Conservation (phyloP, 1,140 invertebrate species). For the Nebria ingens region DNA sequence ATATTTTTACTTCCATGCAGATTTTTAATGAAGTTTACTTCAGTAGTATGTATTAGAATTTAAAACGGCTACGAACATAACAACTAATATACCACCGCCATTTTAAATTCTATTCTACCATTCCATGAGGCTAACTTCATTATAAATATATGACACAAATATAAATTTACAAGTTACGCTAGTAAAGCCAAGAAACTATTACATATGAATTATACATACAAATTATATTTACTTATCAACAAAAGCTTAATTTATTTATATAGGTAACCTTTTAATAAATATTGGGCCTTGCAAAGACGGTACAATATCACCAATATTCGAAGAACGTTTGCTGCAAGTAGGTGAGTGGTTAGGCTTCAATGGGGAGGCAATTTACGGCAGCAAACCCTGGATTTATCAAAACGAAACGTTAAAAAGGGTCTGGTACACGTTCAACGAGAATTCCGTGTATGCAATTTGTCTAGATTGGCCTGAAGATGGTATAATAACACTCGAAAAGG, state of each 20-base stretch:
- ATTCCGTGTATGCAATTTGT: conserved; percentile 51
- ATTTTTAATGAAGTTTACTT: neutral
- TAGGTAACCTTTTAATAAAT: conserved; percentile 79
- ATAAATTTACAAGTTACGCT: neutral
- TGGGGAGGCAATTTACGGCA: conserved; percentile 82
- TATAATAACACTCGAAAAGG: conserved; percentile 38
- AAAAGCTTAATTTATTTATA: conserved; percentile 19
- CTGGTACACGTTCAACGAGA: conserved; percentile 57
- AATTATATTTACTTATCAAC: conserved; percentile 9
- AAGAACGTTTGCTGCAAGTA: conserved; percentile 68
- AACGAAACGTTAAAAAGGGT: conserved; percentile 72
- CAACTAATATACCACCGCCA: too few relatives aligned
- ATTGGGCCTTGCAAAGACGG: conserved; percentile 87
- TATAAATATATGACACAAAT: too few relatives aligned
- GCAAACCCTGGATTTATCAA: conserved; percentile 64
- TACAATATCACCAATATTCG: conserved; percentile 76
- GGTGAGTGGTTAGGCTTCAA: conserved; percentile 74
- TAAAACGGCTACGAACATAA: too few relatives aligned
- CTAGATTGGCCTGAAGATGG: conserved; percentile 54
- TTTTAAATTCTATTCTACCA: too few relatives aligned
- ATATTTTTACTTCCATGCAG: neutral
- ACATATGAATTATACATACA: conserved; percentile 8
- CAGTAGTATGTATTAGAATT: too few relatives aligned
- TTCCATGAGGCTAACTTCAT: too few relatives aligned
- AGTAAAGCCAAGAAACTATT: conserved; percentile 14